Conservation (phyloP, 2,797 vertebrate species). For the Parambassis ranga region DNA sequence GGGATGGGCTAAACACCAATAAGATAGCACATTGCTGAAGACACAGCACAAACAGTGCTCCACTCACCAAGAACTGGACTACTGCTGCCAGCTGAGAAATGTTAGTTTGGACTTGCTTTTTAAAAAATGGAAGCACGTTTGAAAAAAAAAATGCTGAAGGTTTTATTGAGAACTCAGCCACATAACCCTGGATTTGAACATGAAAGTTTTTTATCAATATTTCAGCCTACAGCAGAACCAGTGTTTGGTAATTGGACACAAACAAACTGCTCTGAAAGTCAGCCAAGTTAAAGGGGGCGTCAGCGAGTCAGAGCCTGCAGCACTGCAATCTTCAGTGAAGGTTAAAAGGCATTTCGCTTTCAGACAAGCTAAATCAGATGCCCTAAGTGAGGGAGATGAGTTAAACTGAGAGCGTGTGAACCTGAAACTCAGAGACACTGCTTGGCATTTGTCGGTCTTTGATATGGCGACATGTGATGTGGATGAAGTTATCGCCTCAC, state of each 20-base stretch:
- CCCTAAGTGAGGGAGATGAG: slow-evolving; percentile 68
- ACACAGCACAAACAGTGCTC: slow-evolving; percentile 6
- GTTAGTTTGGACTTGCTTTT: background rate
- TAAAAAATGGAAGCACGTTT: background rate
- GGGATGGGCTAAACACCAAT: slow-evolving; percentile 70
- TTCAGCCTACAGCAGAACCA: slow-evolving; percentile 14
- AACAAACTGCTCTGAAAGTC: slow-evolving; percentile 62
- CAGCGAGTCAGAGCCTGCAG: slow-evolving; percentile 38
- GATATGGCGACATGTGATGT: slow-evolving; percentile 77
- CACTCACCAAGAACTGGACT: slow-evolving; percentile 18
- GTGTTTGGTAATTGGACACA: slow-evolving; percentile 43
- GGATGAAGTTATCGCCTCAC: slow-evolving; percentile 78
- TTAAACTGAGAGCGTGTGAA: slow-evolving; percentile 61
- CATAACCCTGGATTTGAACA: slow-evolving; percentile 36
- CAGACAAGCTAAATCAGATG: slow-evolving; percentile 69
- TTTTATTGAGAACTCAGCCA: slow-evolving; percentile 2
- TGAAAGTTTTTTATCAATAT: slow-evolving; percentile 27
- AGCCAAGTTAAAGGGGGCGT: slow-evolving; percentile 59
- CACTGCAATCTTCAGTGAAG: slow-evolving; percentile 57
- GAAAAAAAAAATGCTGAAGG: background rate
- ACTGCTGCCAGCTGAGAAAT: background rate
- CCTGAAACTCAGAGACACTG: slow-evolving; percentile 72
- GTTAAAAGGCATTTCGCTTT: slow-evolving; percentile 66
- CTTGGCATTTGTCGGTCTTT: slow-evolving; percentile 81
- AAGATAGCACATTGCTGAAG: slow-evolving; percentile 47